Evolutionary conservation across 2,797 vertebrate species (phyloP).

Genomic region (Neostethus bicornis): DNA sequence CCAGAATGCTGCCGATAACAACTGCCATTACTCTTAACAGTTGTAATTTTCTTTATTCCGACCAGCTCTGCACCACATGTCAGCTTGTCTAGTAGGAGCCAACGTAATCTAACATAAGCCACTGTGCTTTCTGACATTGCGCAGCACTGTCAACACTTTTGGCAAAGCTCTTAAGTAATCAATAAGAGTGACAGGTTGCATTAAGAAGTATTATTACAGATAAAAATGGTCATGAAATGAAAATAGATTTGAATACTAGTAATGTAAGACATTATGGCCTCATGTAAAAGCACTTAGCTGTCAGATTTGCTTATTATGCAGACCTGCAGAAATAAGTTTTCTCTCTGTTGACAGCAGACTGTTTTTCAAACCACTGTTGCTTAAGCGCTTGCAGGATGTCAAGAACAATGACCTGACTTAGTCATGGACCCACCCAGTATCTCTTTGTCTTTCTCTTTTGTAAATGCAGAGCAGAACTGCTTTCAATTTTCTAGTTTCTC

Average conservation of each 20-base stretch:
- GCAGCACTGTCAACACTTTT: constrained; percentile 26
- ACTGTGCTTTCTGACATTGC: constrained; percentile 33
- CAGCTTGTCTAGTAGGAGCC: constrained; percentile 43
- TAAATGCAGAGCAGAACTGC: constrained; percentile 11
- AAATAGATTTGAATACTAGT: constrained; percentile 2
- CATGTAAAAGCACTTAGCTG: constrained; percentile 4
- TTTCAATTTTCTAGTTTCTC: constrained; percentile 21
- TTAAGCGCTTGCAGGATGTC: constrained; percentile 69
- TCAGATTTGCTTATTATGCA: constrained; percentile 8
- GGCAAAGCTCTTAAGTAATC: constrained; percentile 21
- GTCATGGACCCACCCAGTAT: constrained; percentile 51
- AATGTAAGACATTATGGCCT: not conserved
- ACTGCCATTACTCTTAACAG: constrained; percentile 62
- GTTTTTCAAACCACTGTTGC: constrained; percentile 53
- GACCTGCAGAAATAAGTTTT: constrained; percentile 20
- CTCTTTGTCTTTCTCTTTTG: constrained; percentile 46
- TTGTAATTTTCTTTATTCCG: constrained; percentile 60
- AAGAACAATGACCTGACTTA: constrained; percentile 70
- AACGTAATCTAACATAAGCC: constrained; percentile 40
- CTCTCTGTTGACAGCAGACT: constrained; percentile 32
- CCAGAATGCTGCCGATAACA: constrained; percentile 50
- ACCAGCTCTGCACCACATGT: constrained; percentile 37
- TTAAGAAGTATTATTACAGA: constrained; percentile 5
- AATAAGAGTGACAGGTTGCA: constrained; percentile 8
- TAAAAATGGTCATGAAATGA: not conserved